These are phyloP conservation scores for Metaphire vulgaris DNA, from an alignment of 1,140 invertebrate species.

Conservation along the genomic window DNA sequence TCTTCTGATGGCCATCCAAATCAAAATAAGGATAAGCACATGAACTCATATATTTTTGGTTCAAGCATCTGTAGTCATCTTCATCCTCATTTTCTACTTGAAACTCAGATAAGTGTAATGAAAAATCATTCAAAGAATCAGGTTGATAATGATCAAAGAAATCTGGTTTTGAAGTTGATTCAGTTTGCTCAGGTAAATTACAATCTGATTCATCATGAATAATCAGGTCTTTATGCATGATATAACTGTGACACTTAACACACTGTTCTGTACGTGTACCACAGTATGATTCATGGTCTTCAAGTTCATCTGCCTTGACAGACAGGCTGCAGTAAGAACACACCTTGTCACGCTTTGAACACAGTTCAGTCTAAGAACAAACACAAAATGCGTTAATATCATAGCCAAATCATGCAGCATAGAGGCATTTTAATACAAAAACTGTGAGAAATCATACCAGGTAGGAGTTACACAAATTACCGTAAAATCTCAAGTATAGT, in stretches of 20 bases:
- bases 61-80: too few relatives aligned
- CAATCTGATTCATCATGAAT: conserved; percentile 60
- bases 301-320: conserved; percentile 56
- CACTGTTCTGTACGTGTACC: conserved; percentile 63
- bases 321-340: conserved; percentile 62
- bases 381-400: conserved; percentile 16
- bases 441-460: too few relatives aligned
- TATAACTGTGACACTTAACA: conserved; percentile 59
- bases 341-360: conserved; percentile 45
- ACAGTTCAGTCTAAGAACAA: conserved; percentile 42
- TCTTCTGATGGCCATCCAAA: too few relatives aligned
- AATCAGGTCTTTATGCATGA: conserved; percentile 62
- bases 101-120: too few relatives aligned
- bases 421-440: too few relatives aligned
- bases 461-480: too few relatives aligned
- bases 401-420: too few relatives aligned
- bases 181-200: conserved; percentile 36
- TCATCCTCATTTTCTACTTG: too few relatives aligned
- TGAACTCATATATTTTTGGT: too few relatives aligned
- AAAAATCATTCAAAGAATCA: background rate
- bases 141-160: background rate
- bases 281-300: conserved; percentile 61
- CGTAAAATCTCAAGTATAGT: too few relatives aligned
- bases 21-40: too few relatives aligned
- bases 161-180: conserved; percentile 2